These are phyloP conservation scores for Aproaerema taeniolella DNA, from an alignment of 2,888 invertebrate species.

Conservation along the genomic window DNA sequence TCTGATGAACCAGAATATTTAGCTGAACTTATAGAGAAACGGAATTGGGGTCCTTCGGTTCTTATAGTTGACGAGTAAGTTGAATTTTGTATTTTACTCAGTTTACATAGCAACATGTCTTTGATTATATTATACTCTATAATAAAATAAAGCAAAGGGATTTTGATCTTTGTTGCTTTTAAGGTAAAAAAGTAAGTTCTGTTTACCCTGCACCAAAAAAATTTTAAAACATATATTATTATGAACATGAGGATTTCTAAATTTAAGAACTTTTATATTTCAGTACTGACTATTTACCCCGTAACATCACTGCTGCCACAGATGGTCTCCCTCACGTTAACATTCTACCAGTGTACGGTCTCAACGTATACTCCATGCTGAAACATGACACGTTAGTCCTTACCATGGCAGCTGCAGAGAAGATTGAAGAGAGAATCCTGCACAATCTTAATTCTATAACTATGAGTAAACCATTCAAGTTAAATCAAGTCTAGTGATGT, in stretches of 20 bases:
- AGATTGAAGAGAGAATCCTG: conserved; percentile 87
- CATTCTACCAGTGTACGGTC: conserved; percentile 96
- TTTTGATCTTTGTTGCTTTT: too few species aligned
- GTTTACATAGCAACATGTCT: too few species aligned
- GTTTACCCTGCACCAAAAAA: too few species aligned
- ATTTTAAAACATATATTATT: conserved; percentile 4
- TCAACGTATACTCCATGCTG: conserved; percentile 97
- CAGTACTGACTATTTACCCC: conserved; percentile 91
- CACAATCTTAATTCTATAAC: conserved; percentile 81
- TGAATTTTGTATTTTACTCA: too few species aligned
- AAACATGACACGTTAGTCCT: conserved; percentile 96
- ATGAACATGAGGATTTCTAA: too few species aligned
- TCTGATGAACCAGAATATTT: conserved; percentile 87
- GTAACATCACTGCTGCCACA: conserved; percentile 91
- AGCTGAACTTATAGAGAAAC: conserved; percentile 85
- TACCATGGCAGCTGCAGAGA: conserved; percentile 89
- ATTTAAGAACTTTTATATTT: too few species aligned
- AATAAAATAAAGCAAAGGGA: too few species aligned
- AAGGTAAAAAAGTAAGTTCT: too few species aligned
- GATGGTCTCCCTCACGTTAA: conserved; percentile 89
- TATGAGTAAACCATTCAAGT: conserved; percentile 78
- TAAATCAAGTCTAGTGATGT: conserved; percentile 80
- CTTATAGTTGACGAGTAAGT: conserved; percentile 94
- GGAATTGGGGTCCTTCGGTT: conserved; percentile 98
- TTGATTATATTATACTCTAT: neutral